Conservation (phyloP, 2,113 vertebrate genomes). For the Apus apus region DNA sequence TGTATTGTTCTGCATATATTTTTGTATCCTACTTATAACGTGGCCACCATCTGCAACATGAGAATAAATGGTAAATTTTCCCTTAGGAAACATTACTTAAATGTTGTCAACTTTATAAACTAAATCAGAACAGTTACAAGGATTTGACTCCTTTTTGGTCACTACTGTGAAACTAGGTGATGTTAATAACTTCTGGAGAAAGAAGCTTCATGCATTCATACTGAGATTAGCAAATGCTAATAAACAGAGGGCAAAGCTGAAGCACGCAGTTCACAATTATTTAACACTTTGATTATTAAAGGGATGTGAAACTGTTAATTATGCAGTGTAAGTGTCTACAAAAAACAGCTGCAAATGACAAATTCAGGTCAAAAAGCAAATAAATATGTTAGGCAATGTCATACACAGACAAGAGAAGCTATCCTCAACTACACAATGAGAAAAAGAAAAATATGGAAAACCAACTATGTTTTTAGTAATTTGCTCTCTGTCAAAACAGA, state of each 20-base stretch:
- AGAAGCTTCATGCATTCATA: neutral
- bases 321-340: constrained; percentile 1
- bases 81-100: neutral
- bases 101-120: neutral
- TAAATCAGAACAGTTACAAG: neutral
- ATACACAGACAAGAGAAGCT: neutral
- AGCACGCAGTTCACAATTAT: neutral
- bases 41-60: neutral
- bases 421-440: neutral
- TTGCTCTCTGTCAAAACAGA: neutral
- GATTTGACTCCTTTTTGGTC: neutral
- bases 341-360: constrained; percentile 20
- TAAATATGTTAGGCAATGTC: neutral
- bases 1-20: constrained; percentile 1
- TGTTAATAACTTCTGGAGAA: neutral
- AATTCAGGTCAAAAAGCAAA: constrained; percentile 41
- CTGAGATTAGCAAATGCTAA: neutral
- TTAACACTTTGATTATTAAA: neutral
- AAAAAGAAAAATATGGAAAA: neutral
- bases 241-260: constrained; percentile 21
- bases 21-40: neutral
- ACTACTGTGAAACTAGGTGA: neutral
- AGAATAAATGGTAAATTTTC: neutral
- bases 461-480: neutral
- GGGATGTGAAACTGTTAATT: constrained; percentile 24